Evolutionary conservation across 2,888 invertebrate species (phyloP).

Genomic region (Andrena hattorfiana): DNA sequence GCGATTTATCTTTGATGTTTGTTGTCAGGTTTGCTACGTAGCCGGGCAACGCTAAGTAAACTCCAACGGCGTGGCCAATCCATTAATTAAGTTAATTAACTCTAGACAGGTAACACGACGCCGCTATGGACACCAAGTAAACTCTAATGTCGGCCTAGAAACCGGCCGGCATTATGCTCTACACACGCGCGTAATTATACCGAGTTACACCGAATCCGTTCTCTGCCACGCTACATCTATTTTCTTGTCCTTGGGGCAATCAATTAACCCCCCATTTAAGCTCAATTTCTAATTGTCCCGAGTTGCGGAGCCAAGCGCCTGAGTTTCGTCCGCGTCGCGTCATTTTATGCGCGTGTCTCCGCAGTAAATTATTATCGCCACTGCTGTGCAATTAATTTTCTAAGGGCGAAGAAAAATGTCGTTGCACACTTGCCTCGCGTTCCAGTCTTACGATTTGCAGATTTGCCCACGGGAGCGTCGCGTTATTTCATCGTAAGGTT

Average conservation of each 20-base stretch:
- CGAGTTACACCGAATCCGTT: constrained; percentile 34
- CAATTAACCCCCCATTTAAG: constrained; percentile 23
- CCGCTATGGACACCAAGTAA: constrained; percentile 75
- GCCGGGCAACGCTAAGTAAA: constrained; percentile 67
- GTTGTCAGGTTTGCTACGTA: constrained; percentile 56
- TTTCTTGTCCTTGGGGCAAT: constrained; percentile 32
- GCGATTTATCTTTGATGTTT: constrained; percentile 81
- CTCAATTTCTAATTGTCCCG: not conserved
- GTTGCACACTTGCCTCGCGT: too few species aligned
- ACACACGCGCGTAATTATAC: constrained; percentile 61
- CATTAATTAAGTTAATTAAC: constrained; percentile 82
- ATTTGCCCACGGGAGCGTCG: too few species aligned
- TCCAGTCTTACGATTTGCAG: too few species aligned
- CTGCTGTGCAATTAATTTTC: not conserved
- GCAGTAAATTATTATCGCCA: not conserved
- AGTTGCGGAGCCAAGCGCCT: not conserved
- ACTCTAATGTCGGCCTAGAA: constrained; percentile 73
- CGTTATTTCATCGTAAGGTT: too few species aligned
- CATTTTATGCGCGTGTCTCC: too few species aligned
- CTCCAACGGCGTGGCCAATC: constrained; percentile 77
- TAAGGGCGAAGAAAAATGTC: not conserved
- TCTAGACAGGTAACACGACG: constrained; percentile 77
- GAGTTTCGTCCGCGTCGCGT: not conserved
- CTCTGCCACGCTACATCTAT: constrained; percentile 22
- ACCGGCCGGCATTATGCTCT: constrained; percentile 57